These are phyloP conservation scores for Leptinotarsa texana DNA, from an alignment of 1,140 invertebrate species.

Conservation along the genomic window DNA sequence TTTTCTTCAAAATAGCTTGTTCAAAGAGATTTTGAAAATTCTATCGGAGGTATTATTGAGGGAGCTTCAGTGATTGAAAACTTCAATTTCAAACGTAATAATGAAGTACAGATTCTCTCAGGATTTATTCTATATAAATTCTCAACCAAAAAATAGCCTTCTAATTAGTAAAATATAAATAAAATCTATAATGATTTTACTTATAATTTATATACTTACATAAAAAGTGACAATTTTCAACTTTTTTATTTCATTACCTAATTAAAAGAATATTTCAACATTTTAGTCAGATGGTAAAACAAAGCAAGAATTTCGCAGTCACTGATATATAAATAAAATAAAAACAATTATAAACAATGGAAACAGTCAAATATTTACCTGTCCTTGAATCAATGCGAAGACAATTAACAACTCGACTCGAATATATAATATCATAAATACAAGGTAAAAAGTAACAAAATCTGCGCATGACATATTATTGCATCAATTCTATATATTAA, in stretches of 20 bases:
- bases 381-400: background rate
- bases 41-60: too few species aligned
- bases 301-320: conserved; percentile 10
- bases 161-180: conserved; percentile 12
- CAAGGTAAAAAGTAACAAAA: conserved; percentile 34
- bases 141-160: conserved; percentile 15
- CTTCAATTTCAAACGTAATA: too few species aligned
- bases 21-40: too few species aligned
- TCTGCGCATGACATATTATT: conserved; percentile 38
- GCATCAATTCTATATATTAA: conserved; percentile 17
- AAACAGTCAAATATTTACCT: conserved; percentile 18
- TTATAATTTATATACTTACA: conserved; percentile 16
- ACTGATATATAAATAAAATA: conserved; percentile 13
- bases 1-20: too few species aligned
- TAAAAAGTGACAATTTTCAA: conserved; percentile 15
- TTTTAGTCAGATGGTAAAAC: background rate
- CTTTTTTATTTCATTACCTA: conserved; percentile 6
- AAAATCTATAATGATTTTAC: conserved; percentile 12
- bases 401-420: background rate
- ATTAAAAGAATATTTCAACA: conserved; percentile 6
- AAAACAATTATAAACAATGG: conserved; percentile 19
- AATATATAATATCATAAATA: conserved; percentile 11
- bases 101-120: background rate
- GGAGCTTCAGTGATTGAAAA: too few species aligned
- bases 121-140: conserved; percentile 28